phyloP scores from a whole-genome alignment of 2,888 invertebrate genomes.

The Cephus rjabovi region DNA sequence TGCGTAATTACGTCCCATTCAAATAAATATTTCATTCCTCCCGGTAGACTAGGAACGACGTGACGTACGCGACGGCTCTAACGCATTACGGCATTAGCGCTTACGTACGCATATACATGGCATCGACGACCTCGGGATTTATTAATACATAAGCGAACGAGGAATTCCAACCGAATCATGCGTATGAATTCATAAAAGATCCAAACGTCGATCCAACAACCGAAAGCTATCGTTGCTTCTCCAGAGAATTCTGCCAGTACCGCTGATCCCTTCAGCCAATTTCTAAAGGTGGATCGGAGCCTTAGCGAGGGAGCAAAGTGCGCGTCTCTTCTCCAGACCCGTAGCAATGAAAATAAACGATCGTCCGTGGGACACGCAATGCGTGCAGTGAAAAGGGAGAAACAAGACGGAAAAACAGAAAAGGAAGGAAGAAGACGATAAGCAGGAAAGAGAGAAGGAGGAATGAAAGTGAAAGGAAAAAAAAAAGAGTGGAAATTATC shows the following conservation, averaged over 20 bases:
- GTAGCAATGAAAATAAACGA: slow-evolving; percentile 7
- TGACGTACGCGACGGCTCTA: background rate
- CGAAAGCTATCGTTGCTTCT: background rate
- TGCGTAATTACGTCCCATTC: slow-evolving; percentile 38
- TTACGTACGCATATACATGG: background rate
- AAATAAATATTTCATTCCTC: slow-evolving; percentile 42
- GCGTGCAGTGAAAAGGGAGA: background rate
- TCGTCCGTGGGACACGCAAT: background rate
- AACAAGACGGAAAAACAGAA: background rate
- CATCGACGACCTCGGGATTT: background rate
- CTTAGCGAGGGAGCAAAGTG: background rate
- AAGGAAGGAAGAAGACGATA: background rate
- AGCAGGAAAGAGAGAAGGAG: background rate
- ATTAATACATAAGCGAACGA: background rate
- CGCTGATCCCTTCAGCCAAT: background rate
- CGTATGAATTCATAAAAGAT: background rate
- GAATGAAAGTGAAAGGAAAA: background rate
- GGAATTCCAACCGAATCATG: too few species aligned
- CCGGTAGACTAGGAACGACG: slow-evolving; percentile 9
- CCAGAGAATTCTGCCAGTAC: background rate
- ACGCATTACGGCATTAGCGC: background rate
- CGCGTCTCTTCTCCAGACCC: background rate
- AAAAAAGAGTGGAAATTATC: background rate
- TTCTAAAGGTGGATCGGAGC: background rate
- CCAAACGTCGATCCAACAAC: background rate